Evolutionary conservation across 2,888 invertebrate genomes (phyloP).

Genomic region (Asteroscopus sphinx): DNA sequence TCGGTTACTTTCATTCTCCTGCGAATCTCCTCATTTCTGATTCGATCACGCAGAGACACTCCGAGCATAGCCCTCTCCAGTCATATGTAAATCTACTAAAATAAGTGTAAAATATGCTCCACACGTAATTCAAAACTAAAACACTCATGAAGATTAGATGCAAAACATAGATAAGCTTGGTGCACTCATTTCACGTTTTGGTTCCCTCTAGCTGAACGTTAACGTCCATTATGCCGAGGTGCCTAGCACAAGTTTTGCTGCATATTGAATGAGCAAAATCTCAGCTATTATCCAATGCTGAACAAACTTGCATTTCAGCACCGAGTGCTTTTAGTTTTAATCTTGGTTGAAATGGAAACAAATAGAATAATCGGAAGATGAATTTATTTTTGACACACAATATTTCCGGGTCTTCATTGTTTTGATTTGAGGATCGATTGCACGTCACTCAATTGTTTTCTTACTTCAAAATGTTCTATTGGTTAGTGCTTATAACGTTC

Average conservation of each 20-base stretch:
- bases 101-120: background rate
- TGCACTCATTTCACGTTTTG: slow-evolving; percentile 42
- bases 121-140: slow-evolving; percentile 5
- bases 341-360: slow-evolving; percentile 45
- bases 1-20: too few relatives aligned
- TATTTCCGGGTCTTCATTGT: slow-evolving; percentile 6
- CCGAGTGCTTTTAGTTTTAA: slow-evolving; percentile 55
- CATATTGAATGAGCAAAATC: slow-evolving; percentile 51
- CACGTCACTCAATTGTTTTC: too few relatives aligned
- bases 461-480: too few relatives aligned
- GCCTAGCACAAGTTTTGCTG: slow-evolving; percentile 35
- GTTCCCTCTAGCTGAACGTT: slow-evolving; percentile 30
- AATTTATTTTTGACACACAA: slow-evolving; percentile 7
- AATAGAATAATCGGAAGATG: slow-evolving; percentile 36
- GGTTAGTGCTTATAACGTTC: too few relatives aligned
- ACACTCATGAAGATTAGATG: slow-evolving; percentile 14
- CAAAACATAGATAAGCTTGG: slow-evolving; percentile 11
- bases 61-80: too few relatives aligned
- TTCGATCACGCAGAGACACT: too few relatives aligned
- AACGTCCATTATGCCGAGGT: slow-evolving; percentile 45
- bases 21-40: too few relatives aligned
- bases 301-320: slow-evolving; percentile 54
- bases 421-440: slow-evolving; percentile 3
- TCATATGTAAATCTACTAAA: too few relatives aligned
- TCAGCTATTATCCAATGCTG: slow-evolving; percentile 53